Percentiles rank a stretch among this genome's conserved stretches.
Conservation (phyloP, 2,113 vertebrate genomes). For the Zootoca vivipara region DNA sequence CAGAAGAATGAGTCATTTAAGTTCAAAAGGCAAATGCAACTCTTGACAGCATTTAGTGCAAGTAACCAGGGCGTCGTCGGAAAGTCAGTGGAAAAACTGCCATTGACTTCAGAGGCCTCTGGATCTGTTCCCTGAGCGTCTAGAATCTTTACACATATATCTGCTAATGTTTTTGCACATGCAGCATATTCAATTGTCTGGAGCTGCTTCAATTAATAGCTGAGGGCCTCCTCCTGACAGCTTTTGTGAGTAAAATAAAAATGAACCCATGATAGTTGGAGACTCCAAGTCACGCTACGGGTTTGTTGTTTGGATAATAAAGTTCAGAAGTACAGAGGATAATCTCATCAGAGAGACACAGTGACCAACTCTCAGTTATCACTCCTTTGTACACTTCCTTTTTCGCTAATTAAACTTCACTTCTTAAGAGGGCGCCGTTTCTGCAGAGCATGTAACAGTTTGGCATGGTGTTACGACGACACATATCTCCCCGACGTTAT, state of each 20-base stretch:
- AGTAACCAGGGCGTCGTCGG: neutral
- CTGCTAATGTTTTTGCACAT: neutral
- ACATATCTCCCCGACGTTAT: conserved; percentile 75
- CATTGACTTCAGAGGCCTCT: neutral
- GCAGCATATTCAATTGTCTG: conserved; percentile 25
- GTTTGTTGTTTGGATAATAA: conserved; percentile 80
- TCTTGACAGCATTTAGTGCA: neutral
- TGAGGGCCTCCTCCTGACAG: conserved; percentile 65
- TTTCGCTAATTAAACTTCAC: conserved; percentile 81
- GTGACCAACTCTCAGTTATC: conserved; percentile 79
- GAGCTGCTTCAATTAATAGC: conserved; percentile 44
- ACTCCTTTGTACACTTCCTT: conserved; percentile 77
- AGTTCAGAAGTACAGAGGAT: conserved; percentile 82
- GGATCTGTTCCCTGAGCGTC: neutral
- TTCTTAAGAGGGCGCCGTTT: conserved; percentile 78
- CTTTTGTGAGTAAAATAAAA: conserved; percentile 32
- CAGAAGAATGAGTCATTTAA: neutral
- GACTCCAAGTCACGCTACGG: conserved; percentile 72
- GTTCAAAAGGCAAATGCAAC: neutral
- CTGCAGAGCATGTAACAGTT: conserved; percentile 75
- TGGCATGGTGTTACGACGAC: conserved; percentile 72
- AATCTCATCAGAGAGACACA: conserved; percentile 77
- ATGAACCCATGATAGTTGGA: conserved; percentile 72
- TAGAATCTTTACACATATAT: neutral
- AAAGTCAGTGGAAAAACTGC: neutral